Evolutionary conservation across 2,888 invertebrate species (phyloP), one percentile per base, ranked within the genome.

Genomic region (Drosophila pseudotalamancana): DNA sequence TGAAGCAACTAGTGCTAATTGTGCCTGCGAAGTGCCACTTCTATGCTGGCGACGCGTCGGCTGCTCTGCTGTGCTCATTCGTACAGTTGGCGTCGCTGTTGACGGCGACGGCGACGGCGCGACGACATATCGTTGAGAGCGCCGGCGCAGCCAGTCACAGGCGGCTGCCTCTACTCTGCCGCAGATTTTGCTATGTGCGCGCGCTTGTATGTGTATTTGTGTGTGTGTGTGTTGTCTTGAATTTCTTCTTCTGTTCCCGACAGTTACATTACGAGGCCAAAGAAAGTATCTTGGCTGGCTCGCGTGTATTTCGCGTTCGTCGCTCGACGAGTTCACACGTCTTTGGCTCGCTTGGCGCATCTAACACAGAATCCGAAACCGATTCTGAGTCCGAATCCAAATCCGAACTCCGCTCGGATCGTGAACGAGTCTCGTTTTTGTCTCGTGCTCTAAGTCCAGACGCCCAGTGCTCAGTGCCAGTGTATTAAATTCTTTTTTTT

Each of bases 291-390:
- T 73, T 82, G 83, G 68, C 57, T 73, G 65, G 81, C 80, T 87
- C 84, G 90, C 87, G 89, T 91, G 90, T 91, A 91, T 91, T 91
- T 91, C 88, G 89, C 89, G 89, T 90, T 91, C 89, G 90, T 90
- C 90, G 89, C 88, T 91, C 89, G 89, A 88, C 88, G 89, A 83
- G 90, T 89, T 87, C 90, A 89, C 91, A 91, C 91, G 91, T 90
- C 90, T 78, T 85, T 72, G 42, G 79, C 76, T 81, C 79, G 83
- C 76, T 78, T 64, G 50, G 65, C 84, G 83, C 73, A 66, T 68
- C 70, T 62, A 39, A 21, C 31, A 46, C 40, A 48, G 51, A 72
- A 55, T 71, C 55, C 45, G 72, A 59, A 34, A 51, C 18, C 56
- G 55, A 45, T 14, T 62, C 43, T 50, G 56, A 53, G 16, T 65